Percentiles rank a stretch among this genome's conserved stretches.
Evolutionary conservation across 2,888 invertebrate species (phyloP).

Genomic region (Acleris laterana): DNA sequence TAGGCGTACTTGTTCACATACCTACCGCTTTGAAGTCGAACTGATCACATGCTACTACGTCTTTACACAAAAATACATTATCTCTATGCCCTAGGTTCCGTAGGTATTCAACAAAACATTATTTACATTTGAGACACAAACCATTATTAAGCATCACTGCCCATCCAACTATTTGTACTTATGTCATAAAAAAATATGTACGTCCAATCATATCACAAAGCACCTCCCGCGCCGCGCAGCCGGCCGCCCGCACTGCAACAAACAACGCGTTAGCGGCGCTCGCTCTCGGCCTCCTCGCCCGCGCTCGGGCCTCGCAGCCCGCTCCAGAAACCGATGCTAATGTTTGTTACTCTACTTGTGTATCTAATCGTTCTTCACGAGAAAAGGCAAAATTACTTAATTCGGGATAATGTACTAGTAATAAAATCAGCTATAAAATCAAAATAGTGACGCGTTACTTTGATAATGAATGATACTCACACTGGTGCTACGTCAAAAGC

Average conservation of each 20-base stretch:
- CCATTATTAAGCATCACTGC: constrained; percentile 56
- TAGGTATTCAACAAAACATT: constrained; percentile 54
- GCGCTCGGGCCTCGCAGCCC: too few relatives aligned
- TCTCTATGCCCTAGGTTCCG: constrained; percentile 50
- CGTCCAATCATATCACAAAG: constrained; percentile 80
- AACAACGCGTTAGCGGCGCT: constrained; percentile 42
- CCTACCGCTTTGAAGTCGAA: constrained; percentile 17
- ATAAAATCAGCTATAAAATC: constrained; percentile 44
- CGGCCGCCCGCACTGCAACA: constrained; percentile 77
- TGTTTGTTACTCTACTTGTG: not conserved
- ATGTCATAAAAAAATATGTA: constrained; percentile 82
- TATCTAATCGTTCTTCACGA: not conserved
- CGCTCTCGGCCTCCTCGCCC: not conserved
- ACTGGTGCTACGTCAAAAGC: constrained; percentile 81
- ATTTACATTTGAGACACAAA: constrained; percentile 68
- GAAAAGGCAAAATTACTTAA: not conserved
- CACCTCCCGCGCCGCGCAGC: constrained; percentile 66
- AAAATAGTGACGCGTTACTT: not conserved
- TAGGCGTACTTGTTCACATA: constrained; percentile 22
- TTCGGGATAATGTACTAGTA: too few relatives aligned
- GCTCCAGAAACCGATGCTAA: too few relatives aligned
- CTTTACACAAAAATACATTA: constrained; percentile 71
- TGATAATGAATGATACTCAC: constrained; percentile 63
- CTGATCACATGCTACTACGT: constrained; percentile 60
- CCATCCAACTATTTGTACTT: constrained; percentile 76